Evolutionary conservation across 2,888 invertebrate species (phyloP).

Genomic region (Amitus sp.): DNA sequence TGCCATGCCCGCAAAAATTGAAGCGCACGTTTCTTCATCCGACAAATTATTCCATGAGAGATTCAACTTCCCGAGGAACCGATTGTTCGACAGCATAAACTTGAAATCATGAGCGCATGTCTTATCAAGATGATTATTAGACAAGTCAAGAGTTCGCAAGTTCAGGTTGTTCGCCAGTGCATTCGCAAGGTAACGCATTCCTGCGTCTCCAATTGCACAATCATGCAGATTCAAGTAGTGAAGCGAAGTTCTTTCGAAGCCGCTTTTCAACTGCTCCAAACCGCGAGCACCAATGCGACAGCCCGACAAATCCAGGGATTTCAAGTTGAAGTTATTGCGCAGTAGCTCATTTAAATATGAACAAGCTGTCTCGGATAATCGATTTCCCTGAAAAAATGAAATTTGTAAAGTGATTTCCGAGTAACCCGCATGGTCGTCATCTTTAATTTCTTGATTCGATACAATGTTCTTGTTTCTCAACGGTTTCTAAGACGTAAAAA

Average conservation of each 20-base stretch:
- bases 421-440: no score
- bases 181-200: constrained; percentile 16
- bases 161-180: constrained; percentile 15
- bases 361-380: constrained; percentile 19
- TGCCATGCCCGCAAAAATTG: constrained; percentile 59
- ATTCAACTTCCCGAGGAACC: constrained; percentile 13
- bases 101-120: constrained; percentile 19
- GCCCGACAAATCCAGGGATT: constrained; percentile 21
- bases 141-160: constrained; percentile 12
- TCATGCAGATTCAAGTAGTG: constrained; percentile 20
- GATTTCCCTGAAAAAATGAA: constrained; percentile 22
- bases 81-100: constrained; percentile 19
- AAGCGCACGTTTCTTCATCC: background rate
- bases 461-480: no score
- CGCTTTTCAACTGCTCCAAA: constrained; percentile 8
- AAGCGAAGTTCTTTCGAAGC: constrained; percentile 16
- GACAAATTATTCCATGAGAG: constrained; percentile 28
- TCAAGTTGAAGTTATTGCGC: constrained; percentile 12
- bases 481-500: no score
- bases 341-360: constrained; percentile 21
- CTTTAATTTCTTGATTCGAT: no score
- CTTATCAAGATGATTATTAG: constrained; percentile 16
- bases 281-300: constrained; percentile 20
- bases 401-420: no score
- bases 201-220: constrained; percentile 23